These are phyloP conservation scores for Heliconius himera DNA, from an alignment of 1,140 invertebrate species.

Conservation along the genomic window DNA sequence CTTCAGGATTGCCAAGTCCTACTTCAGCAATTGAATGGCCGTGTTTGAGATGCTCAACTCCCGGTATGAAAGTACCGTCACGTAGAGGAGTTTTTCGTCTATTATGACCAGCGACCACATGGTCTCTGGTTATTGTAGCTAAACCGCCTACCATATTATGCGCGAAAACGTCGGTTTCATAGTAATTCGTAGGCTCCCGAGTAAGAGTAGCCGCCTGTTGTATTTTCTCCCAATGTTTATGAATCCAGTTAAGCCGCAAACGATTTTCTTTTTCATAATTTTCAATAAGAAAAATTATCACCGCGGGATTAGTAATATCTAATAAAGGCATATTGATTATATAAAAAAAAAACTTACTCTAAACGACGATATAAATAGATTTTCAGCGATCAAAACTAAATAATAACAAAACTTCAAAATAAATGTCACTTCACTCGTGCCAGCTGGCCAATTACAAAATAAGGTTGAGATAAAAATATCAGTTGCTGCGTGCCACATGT, in stretches of 20 bases:
- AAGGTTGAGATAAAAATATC: constrained; percentile 46
- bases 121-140: constrained; percentile 54
- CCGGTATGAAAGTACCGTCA: constrained; percentile 52
- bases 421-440: constrained; percentile 40
- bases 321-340: constrained; percentile 53
- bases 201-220: constrained; percentile 58
- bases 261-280: constrained; percentile 67
- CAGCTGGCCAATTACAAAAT: constrained; percentile 48
- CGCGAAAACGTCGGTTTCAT: constrained; percentile 55
- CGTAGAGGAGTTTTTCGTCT: constrained; percentile 49
- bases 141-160: constrained; percentile 57
- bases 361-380: constrained; percentile 33
- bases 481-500: constrained; percentile 30
- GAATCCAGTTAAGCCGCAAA: constrained; percentile 63
- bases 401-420: constrained; percentile 31
- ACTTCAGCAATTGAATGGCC: constrained; percentile 59
- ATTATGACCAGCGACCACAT: constrained; percentile 49
- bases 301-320: constrained; percentile 59
- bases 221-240: constrained; percentile 52
- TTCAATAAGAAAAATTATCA: constrained; percentile 64
- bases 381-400: constrained; percentile 32
- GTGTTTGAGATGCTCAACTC: constrained; percentile 47
- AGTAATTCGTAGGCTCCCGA: constrained; percentile 58
- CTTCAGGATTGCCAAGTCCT: constrained; percentile 55
- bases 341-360: constrained; percentile 37